Base-by-base conservation (phyloP, 2,113 vertebrate species). In the Spheniscus mendiculus region DNA sequence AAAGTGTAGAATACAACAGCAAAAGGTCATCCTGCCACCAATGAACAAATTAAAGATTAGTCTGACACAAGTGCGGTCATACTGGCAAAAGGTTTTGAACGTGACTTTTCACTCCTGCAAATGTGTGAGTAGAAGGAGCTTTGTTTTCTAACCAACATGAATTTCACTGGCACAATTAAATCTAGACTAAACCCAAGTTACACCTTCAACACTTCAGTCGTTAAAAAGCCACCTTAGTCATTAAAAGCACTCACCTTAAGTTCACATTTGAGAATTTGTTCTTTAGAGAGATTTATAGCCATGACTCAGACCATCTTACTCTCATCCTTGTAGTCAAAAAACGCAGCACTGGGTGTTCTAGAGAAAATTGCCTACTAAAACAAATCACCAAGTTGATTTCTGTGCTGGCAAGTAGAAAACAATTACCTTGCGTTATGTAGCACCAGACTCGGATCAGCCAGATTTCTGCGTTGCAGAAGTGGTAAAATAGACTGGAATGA, bases 341-440 rank as follows among this genome's bases (percentile, higher is more conserved):
- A 74, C 0, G 12, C 76, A 78, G 83, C 40, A 85, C 78, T 65
- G 52, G 13, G 5, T 56, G 52, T 69, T 49, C 70, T 53, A 59
- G 66, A 92, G 53, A 89, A 79, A 81, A 47, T 2, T 72, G 52
- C 56, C 66, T 53, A 67, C 44, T 58, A 44, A 89, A 89, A 93
- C 34, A 84, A 91, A 84, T 82, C 69, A 67, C 27, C 1, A 1
- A 65, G 58, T 0, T 49, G 36, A 61, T 47, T 78, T 71, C 70
- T 76, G 34, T 11, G 27, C 69, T 81, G 53, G 29, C 86, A 93
- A 25, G 23, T 22, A 67, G 56, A 29, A 89, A 86, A 88, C 44
- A 71, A 52, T 56, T 47, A 27, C 69, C 27, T 45, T 25, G 8
- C 1, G 0, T 62, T 29, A 69, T 0, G 0, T 1, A 83, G 87